A percentile compares a stretch with the other conserved stretches of the same genome.
Conservation (phyloP, 2,113 vertebrate species). For the Pterocles burchelli region DNA sequence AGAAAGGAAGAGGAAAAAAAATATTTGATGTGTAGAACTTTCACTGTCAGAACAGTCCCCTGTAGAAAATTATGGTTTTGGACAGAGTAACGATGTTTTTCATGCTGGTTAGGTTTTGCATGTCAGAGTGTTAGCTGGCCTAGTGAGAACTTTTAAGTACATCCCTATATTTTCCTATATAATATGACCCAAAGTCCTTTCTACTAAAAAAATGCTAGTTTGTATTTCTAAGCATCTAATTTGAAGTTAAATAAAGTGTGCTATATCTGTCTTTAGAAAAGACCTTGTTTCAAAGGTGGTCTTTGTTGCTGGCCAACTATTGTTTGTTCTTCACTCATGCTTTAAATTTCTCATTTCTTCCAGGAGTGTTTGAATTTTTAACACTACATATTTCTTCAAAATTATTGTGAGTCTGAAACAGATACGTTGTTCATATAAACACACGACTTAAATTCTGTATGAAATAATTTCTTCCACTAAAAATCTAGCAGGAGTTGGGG, state of each 20-base stretch:
- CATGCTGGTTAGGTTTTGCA: neutral
- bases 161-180: neutral
- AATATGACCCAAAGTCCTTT: neutral
- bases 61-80: neutral
- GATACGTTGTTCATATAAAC: neutral
- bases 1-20: neutral
- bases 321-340: neutral
- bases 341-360: neutral
- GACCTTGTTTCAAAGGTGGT: neutral
- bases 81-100: neutral
- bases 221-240: neutral
- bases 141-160: neutral
- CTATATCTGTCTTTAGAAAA: neutral
- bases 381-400: neutral
- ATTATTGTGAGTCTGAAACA: neutral
- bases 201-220: neutral
- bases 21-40: neutral
- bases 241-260: neutral
- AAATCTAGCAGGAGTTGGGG: neutral
- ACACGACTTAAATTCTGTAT: neutral
- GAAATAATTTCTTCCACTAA: neutral
- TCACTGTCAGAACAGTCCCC: neutral
- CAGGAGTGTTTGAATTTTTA: neutral
- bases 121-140: neutral
- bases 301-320: neutral